Conservation (phyloP, 1,140 invertebrate genomes). For the Aphaenogaster rudis region DNA sequence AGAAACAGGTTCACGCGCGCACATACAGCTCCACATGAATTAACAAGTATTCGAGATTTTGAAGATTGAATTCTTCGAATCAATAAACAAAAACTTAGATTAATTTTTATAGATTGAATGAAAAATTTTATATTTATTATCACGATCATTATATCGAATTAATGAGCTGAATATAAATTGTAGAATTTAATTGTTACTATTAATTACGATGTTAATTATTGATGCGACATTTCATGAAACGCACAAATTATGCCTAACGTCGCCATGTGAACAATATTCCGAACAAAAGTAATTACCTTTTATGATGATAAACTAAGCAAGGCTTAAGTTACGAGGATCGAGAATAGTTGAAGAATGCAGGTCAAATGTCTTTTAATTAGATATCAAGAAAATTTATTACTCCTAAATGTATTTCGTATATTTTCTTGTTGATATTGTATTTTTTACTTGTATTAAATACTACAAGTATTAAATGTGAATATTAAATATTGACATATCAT, state of each 20-base stretch:
- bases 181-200: neutral
- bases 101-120: neutral
- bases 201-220: neutral
- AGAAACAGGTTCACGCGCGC: neutral
- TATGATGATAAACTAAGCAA: slow-evolving; percentile 14
- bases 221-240: neutral
- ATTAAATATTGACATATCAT: slow-evolving; percentile 12
- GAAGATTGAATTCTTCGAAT: neutral
- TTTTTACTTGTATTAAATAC: neutral
- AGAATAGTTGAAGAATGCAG: neutral
- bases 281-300: slow-evolving; percentile 30
- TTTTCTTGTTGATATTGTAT: neutral
- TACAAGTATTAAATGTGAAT: slow-evolving; percentile 8
- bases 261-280: slow-evolving; percentile 15
- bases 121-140: slow-evolving; percentile 15
- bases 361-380: slow-evolving; percentile 29
- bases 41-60: neutral
- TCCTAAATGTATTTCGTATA: neutral
- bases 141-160: neutral
- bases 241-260: slow-evolving; percentile 38
- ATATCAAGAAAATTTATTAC: neutral
- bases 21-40: neutral
- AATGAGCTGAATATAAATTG: neutral
- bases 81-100: neutral
- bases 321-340: neutral